Conservation (phyloP, 1,140 invertebrate genomes). For the Prorops nasuta region DNA sequence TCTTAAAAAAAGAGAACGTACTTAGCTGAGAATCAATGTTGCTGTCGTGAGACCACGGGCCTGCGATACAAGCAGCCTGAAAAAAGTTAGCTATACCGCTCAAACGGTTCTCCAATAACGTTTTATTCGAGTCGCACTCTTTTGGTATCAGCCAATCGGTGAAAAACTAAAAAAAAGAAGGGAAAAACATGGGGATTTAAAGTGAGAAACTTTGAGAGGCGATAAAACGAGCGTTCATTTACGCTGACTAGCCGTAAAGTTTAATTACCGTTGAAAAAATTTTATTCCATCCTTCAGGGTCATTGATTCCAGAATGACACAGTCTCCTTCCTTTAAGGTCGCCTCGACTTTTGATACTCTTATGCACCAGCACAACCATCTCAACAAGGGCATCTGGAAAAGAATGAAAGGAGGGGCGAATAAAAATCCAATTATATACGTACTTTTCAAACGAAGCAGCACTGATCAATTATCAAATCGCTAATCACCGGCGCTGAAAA, state of each 20-base stretch:
- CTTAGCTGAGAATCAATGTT: constrained; percentile 67
- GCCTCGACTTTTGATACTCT: constrained; percentile 58
- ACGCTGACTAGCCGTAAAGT: background rate
- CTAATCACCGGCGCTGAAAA: constrained; percentile 49
- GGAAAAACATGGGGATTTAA: too few relatives aligned
- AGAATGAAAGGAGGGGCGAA: background rate
- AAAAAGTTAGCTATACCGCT: constrained; percentile 70
- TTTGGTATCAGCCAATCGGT: constrained; percentile 68
- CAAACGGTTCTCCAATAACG: constrained; percentile 71
- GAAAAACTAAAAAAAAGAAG: constrained; percentile 67
- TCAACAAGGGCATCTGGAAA: constrained; percentile 44
- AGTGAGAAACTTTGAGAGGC: too few relatives aligned
- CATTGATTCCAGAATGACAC: constrained; percentile 73
- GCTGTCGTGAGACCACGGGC: constrained; percentile 73
- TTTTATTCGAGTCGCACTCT: constrained; percentile 64
- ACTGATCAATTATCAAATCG: background rate
- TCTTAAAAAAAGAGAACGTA: constrained; percentile 54
- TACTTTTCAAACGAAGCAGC: background rate
- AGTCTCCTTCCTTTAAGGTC: constrained; percentile 67
- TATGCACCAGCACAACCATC: constrained; percentile 70
- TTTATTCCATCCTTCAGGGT: constrained; percentile 66
- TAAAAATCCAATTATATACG: background rate
- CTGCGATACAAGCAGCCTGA: constrained; percentile 74
- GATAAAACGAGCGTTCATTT: background rate
- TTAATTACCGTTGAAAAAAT: constrained; percentile 64